Evolutionary conservation across 2,888 invertebrate genomes (phyloP).

Genomic region (Hecatera dysodea): DNA sequence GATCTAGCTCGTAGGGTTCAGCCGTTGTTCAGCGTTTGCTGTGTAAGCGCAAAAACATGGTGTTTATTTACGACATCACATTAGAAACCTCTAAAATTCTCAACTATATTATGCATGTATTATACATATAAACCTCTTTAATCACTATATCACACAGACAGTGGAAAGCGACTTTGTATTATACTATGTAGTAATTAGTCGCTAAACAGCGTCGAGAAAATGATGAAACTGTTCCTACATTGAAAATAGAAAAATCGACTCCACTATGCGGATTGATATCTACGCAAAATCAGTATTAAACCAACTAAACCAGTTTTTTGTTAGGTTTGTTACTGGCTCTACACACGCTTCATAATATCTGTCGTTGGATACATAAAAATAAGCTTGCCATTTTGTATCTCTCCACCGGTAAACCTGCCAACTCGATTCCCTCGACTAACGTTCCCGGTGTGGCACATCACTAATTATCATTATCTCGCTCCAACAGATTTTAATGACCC

Average conservation of each 20-base stretch:
- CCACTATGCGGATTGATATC: neutral
- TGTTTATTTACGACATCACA: too few species aligned
- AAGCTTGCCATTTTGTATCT: neutral
- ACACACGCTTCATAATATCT: neutral
- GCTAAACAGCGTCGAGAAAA: too few species aligned
- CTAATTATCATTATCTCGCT: slow-evolving; percentile 68
- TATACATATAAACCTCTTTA: too few species aligned
- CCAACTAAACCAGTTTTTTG: neutral
- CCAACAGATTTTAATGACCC: slow-evolving; percentile 68
- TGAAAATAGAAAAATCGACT: neutral
- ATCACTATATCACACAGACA: too few species aligned
- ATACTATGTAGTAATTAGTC: too few species aligned
- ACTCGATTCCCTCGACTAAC: slow-evolving; percentile 45
- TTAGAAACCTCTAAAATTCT: too few species aligned
- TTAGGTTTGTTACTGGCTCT: neutral
- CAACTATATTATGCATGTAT: too few species aligned
- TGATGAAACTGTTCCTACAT: too few species aligned
- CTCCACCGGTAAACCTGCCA: neutral
- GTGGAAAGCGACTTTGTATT: too few species aligned
- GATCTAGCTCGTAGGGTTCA: too few species aligned
- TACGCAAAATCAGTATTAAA: neutral
- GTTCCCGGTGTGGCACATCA: slow-evolving; percentile 33
- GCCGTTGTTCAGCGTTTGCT: too few species aligned
- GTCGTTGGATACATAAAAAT: neutral
- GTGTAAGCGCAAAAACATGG: too few species aligned